Conservation (phyloP, 2,113 vertebrate genomes). For the Pelobates fuscus region DNA sequence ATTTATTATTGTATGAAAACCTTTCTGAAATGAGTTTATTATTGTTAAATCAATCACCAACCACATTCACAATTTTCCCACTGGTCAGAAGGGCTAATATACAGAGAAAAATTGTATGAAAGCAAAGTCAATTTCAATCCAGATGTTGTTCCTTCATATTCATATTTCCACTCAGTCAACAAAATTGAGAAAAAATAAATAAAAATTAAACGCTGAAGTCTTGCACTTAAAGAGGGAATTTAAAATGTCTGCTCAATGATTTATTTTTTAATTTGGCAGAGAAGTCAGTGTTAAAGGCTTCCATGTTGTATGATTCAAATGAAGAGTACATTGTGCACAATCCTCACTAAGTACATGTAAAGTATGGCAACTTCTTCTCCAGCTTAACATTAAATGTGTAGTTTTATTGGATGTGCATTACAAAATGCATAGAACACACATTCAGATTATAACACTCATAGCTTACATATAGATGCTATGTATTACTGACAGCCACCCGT, state of each 20-base stretch:
- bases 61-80: slow-evolving; percentile 13
- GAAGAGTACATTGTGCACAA: too few species aligned
- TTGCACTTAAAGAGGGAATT: background rate
- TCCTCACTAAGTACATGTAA: too few species aligned
- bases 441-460: too few species aligned
- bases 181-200: background rate
- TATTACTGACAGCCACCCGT: too few species aligned
- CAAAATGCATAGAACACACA: too few species aligned
- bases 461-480: too few species aligned
- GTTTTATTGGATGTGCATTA: too few species aligned
- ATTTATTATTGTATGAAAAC: slow-evolving; percentile 30
- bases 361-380: too few species aligned
- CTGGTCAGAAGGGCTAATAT: background rate
- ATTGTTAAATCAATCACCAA: slow-evolving; percentile 14
- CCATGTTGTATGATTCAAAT: background rate
- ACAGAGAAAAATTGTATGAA: slow-evolving; percentile 1
- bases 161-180: background rate
- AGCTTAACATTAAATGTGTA: too few species aligned
- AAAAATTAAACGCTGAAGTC: background rate
- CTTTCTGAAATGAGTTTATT: slow-evolving; percentile 30
- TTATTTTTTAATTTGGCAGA: background rate
- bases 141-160: background rate
- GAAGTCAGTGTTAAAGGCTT: background rate
- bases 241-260: background rate
- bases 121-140: slow-evolving; percentile 5